Evolutionary conservation across 2,113 vertebrate genomes (phyloP).

Genomic region (Grantiella picta): DNA sequence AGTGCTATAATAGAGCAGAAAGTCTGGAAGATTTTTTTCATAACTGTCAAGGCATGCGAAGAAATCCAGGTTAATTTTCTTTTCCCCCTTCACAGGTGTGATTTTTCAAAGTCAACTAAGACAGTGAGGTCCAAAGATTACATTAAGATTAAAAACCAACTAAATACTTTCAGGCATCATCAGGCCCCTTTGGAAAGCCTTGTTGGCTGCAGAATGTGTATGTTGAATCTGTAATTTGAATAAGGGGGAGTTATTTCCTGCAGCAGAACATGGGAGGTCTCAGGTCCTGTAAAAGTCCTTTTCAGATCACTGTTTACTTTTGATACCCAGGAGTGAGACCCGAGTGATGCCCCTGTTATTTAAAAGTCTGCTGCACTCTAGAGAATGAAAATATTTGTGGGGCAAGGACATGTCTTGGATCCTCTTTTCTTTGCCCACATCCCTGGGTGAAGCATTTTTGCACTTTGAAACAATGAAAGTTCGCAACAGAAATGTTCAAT

Average conservation of each 20-base stretch:
- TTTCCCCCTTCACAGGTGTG: not conserved
- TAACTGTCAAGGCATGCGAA: not conserved
- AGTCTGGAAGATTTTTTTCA: not conserved
- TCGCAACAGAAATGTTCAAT: constrained; percentile 88
- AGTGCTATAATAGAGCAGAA: not conserved
- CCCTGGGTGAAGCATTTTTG: constrained; percentile 64
- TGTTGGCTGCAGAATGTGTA: rapidly evolving
- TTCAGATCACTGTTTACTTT: not conserved
- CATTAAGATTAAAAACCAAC: not conserved
- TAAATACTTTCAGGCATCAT: not conserved
- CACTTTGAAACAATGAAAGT: constrained; percentile 77
- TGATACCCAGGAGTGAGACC: not conserved
- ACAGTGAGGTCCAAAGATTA: not conserved
- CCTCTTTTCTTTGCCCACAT: constrained; percentile 11
- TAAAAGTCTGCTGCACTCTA: not conserved
- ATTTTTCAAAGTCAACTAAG: not conserved
- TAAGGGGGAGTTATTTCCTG: not conserved
- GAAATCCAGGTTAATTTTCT: not conserved
- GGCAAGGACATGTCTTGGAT: not conserved
- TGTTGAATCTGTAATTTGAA: not conserved
- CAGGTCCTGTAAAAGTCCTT: not conserved
- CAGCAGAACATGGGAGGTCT: not conserved
- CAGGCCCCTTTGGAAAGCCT: not conserved
- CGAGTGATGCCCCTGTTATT: not conserved
- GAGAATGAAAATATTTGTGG: not conserved